phyloP scores from a whole-genome alignment of 1,140 invertebrate species.

The Arctopsyche grandis region DNA sequence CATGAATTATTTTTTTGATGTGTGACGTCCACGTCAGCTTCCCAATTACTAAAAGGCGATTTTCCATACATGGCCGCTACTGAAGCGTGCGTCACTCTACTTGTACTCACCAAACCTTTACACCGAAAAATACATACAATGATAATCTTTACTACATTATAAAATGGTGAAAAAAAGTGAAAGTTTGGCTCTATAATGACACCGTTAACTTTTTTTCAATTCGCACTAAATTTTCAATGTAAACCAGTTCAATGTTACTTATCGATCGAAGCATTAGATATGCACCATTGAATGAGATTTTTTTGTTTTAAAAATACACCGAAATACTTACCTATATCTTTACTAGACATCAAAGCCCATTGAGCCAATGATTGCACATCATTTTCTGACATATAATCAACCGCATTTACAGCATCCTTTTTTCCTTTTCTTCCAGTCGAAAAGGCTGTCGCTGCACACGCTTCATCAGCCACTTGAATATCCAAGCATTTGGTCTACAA shows the following conservation, averaged over 20 bases:
- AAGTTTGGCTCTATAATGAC: not conserved
- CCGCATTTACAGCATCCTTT: slow-evolving; percentile 65
- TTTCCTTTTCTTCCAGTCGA: slow-evolving; percentile 74
- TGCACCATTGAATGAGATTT: not conserved
- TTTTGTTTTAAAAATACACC: not conserved
- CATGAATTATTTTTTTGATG: slow-evolving; percentile 63
- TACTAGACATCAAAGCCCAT: slow-evolving; percentile 78
- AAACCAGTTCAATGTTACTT: no score
- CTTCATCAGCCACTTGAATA: slow-evolving; percentile 78
- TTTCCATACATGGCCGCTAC: slow-evolving; percentile 82
- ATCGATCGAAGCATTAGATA: not conserved
- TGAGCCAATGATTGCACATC: slow-evolving; percentile 72
- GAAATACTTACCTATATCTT: slow-evolving; percentile 56
- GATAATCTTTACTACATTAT: no score
- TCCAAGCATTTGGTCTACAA: slow-evolving; percentile 80
- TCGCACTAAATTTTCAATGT: not conserved
- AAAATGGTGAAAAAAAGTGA: no score
- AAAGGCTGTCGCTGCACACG: slow-evolving; percentile 75
- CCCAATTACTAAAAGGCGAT: slow-evolving; percentile 81
- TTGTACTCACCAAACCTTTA: slow-evolving; percentile 76
- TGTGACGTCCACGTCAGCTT: slow-evolving; percentile 73
- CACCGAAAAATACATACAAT: not conserved
- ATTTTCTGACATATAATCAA: slow-evolving; percentile 61
- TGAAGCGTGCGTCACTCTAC: slow-evolving; percentile 78
- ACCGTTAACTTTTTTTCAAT: not conserved